Conservation (phyloP, 2,797 vertebrate species). For the Adelosebastes latens region DNA sequence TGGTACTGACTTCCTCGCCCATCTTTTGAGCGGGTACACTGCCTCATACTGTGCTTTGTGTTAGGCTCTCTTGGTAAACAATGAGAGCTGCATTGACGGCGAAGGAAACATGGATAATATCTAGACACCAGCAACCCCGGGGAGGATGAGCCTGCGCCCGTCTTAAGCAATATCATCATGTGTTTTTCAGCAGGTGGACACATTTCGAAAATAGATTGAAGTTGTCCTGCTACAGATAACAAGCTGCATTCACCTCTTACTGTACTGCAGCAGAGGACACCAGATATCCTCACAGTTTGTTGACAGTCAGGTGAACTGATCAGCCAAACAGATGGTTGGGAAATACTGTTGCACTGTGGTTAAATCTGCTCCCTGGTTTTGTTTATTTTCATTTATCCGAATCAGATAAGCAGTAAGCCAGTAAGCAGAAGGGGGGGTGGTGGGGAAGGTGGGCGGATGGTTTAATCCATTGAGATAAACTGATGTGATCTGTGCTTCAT, state of each 20-base stretch:
- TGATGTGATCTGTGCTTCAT: neutral
- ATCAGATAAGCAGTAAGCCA: conserved; percentile 25
- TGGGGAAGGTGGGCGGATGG: neutral
- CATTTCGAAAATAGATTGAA: conserved; percentile 33
- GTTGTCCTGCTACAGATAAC: conserved; percentile 52
- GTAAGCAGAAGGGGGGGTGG: too few relatives aligned
- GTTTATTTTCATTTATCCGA: conserved; percentile 40
- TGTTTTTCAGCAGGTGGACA: conserved; percentile 51
- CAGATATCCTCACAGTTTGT: conserved; percentile 35
- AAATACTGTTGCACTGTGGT: conserved; percentile 31
- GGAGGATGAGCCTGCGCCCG: conserved; percentile 30
- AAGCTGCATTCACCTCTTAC: conserved; percentile 42
- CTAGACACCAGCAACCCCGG: conserved; percentile 24
- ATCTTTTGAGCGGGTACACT: conserved; percentile 56
- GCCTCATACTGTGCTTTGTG: conserved; percentile 71
- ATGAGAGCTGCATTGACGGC: conserved; percentile 44
- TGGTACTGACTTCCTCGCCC: conserved; percentile 66
- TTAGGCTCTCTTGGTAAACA: conserved; percentile 62
- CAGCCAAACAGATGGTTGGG: conserved; percentile 49
- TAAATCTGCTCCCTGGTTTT: conserved; percentile 29
- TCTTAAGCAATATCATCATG: conserved; percentile 36
- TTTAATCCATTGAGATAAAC: conserved; percentile 2
- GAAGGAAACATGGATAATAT: conserved; percentile 53
- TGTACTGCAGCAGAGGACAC: conserved; percentile 36
- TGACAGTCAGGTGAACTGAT: conserved; percentile 55